A percentile compares a stretch with the other conserved stretches of the same genome.
Evolutionary conservation across 2,888 invertebrate genomes (phyloP).

Genomic region (Trileptium ribeirensis): DNA sequence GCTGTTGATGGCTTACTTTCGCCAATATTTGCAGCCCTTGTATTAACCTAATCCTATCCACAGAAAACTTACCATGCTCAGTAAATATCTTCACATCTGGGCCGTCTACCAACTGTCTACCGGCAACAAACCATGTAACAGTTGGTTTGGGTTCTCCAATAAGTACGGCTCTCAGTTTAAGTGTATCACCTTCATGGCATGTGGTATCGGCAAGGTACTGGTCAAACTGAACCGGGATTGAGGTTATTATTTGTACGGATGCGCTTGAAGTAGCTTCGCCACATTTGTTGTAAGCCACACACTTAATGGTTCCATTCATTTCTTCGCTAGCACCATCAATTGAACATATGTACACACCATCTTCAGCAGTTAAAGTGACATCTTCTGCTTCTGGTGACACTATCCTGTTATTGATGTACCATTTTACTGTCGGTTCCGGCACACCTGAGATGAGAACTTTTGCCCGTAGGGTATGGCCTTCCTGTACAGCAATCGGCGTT

Average conservation of each 20-base stretch:
- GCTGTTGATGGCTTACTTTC: too few species aligned
- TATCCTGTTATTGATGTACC: conserved; percentile 58
- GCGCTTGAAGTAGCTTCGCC: conserved; percentile 54
- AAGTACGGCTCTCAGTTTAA: conserved; percentile 50
- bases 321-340: conserved; percentile 54
- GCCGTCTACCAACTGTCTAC: background rate
- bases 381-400: conserved; percentile 46
- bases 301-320: conserved; percentile 56
- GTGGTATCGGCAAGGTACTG: conserved; percentile 48
- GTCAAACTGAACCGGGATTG: conserved; percentile 50
- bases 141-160: conserved; percentile 49
- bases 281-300: conserved; percentile 54
- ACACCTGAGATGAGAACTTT: conserved; percentile 81
- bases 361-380: conserved; percentile 42
- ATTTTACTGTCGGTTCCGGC: conserved; percentile 76
- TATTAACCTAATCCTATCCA: too few species aligned
- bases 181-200: conserved; percentile 50
- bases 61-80: too few species aligned
- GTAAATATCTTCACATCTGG: background rate
- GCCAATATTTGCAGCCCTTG: too few species aligned
- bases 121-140: conserved; percentile 22
- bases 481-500: conserved; percentile 64
- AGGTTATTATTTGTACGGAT: conserved; percentile 44
- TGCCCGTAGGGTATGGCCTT: conserved; percentile 73
- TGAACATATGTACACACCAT: conserved; percentile 52